Evolutionary conservation across 2,113 vertebrate species (phyloP), one percentile per base, ranked within the genome.

Genomic region (Hystrix brachyura): DNA sequence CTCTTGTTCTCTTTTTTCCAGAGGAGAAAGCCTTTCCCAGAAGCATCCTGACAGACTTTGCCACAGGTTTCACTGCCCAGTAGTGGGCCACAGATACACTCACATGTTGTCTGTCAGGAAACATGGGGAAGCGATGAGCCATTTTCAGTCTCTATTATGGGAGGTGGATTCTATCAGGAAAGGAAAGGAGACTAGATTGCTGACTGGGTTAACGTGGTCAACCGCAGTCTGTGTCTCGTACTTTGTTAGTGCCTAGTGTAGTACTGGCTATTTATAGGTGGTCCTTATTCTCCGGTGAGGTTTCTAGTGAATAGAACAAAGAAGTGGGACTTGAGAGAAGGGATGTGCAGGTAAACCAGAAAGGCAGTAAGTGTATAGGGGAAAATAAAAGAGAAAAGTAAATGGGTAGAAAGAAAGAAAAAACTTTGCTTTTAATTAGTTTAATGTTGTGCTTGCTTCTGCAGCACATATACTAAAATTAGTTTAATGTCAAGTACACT

Each of bases 391-490:
- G 18, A 32, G 29, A 38, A 90, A 95, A 92, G 27, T 27, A 10
- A 60, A 71, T 21, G 34, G 13, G 57, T 32, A 51, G 85, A 88
- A 90, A 89, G 62, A 78, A 7, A 43, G 48, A 65, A 80, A 81
- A 69, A 48, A 81, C 74, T 94, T 92, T n/a, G n/a, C 2, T 87
- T 84, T 69, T 94, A 87, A 71, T 71, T 46, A 32, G 6, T 59
- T 93, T 95, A 59, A 60, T 57, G 27, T n/a, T n/a, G n/a, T n/a
- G n/a, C n/a, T n/a, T n/a, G n/a, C n/a, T n/a, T n/a, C n/a, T n/a
- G n/a, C n/a, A n/a, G n/a, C n/a, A n/a, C n/a, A n/a, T n/a, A n/a
- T n/a, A n/a, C n/a, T n/a, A n/a, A n/a, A n/a, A n/a, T n/a, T n/a
- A n/a, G n/a, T n/a, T n/a, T n/a, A n/a, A n/a, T n/a, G n/a, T 51